Conservation (phyloP, 2,797 vertebrate species). For the Propithecus deckenii region DNA sequence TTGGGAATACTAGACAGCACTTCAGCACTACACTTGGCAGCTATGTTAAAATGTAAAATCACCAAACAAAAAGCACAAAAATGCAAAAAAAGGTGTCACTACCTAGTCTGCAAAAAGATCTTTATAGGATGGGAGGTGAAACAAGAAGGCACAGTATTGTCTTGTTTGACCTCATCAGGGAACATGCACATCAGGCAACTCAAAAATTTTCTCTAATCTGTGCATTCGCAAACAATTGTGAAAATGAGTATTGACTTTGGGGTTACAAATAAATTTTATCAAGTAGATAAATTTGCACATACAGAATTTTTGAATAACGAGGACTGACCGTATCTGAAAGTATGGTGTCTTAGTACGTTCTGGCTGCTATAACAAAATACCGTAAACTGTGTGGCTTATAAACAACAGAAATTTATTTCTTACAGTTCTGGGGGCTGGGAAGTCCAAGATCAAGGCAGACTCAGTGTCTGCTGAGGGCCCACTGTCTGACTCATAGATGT, state of each 20-base stretch:
- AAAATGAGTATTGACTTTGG: neutral
- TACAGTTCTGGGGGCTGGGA: neutral
- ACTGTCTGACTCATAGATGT: neutral
- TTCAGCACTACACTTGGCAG: neutral
- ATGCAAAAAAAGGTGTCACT: neutral
- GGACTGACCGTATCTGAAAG: neutral
- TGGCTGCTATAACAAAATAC: neutral
- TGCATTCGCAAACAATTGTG: neutral
- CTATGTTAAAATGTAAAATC: neutral
- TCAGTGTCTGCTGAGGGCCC: neutral
- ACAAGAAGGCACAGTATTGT: accelerated
- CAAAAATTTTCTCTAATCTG: neutral
- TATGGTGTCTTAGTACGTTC: neutral
- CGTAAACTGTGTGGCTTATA: neutral
- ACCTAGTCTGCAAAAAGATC: neutral
- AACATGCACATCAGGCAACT: accelerated
- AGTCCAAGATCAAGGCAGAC: neutral
- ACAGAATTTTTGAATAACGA: neutral
- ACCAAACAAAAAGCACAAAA: neutral
- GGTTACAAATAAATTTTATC: neutral
- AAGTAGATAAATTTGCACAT: neutral
- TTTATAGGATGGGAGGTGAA: neutral
- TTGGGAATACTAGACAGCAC: neutral
- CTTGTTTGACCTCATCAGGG: neutral
- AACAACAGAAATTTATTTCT: neutral